phyloP scores from a whole-genome alignment of 2,113 vertebrate species.

The Sarotherodon lohbergeri region DNA sequence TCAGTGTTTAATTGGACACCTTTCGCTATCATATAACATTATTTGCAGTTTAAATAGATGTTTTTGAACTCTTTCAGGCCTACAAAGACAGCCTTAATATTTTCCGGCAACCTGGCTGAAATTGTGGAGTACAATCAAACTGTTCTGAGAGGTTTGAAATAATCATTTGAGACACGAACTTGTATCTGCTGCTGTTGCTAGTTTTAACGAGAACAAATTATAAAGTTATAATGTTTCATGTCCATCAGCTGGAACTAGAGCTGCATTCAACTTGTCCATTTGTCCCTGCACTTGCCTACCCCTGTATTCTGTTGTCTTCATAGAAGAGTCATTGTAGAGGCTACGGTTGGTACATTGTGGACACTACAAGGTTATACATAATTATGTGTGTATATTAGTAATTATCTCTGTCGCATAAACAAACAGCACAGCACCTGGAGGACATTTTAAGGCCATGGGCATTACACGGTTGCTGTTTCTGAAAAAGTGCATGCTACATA shows the following conservation, averaged over 20 bases:
- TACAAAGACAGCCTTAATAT: conserved; percentile 10
- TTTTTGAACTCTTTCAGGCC: conserved; percentile 40
- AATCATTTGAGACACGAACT: background rate
- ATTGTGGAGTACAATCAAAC: background rate
- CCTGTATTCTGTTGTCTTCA: background rate
- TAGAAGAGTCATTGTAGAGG: background rate
- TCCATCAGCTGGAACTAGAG: background rate
- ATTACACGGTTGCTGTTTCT: background rate
- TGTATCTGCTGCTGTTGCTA: background rate
- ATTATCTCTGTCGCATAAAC: background rate
- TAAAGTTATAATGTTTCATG: background rate
- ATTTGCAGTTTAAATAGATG: conserved; percentile 48
- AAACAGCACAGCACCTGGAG: background rate
- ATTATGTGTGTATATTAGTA: background rate
- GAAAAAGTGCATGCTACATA: background rate
- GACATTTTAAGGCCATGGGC: background rate
- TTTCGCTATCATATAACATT: conserved; percentile 48
- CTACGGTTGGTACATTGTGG: background rate
- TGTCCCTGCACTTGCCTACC: background rate
- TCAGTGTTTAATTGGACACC: conserved; percentile 57
- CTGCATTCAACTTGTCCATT: background rate
- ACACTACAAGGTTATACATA: background rate
- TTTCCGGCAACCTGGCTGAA: background rate
- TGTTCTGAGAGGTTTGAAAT: background rate
- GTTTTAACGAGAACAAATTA: conserved; percentile 22